Percentiles rank a stretch among this genome's conserved stretches.
Evolutionary conservation across 2,113 vertebrate genomes (phyloP).

Genomic region (Phyllostomus discolor): DNA sequence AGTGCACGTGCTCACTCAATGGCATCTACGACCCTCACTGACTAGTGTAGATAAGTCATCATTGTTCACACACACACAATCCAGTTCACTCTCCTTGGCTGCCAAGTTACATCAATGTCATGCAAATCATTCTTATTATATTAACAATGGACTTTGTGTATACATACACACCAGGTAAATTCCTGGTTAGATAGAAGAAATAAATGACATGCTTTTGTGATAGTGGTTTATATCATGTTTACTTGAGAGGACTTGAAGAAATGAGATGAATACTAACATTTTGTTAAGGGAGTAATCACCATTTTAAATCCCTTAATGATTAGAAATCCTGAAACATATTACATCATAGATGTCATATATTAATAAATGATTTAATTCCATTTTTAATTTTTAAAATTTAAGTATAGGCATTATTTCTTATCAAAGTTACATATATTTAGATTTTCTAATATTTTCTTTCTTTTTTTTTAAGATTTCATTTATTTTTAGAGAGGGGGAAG

Average conservation of each 20-base stretch:
- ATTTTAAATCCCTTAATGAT: background rate
- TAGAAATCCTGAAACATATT: background rate
- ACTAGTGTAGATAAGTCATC: too few relatives aligned
- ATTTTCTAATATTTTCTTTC: background rate
- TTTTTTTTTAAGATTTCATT: too few relatives aligned
- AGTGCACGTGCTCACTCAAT: too few relatives aligned
- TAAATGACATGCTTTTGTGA: background rate
- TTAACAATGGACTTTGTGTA: too few relatives aligned
- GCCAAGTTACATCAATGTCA: too few relatives aligned
- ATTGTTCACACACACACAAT: too few relatives aligned
- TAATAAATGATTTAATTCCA: slow-evolving; percentile 27
- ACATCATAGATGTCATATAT: background rate
- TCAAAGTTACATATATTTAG: background rate
- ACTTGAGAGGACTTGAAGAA: background rate
- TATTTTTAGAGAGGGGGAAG: too few relatives aligned
- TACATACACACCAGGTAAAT: too few relatives aligned
- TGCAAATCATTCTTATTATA: too few relatives aligned
- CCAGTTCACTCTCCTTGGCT: too few relatives aligned
- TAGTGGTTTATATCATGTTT: background rate
- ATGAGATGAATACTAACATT: background rate
- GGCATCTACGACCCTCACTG: too few relatives aligned
- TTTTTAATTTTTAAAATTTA: too few relatives aligned
- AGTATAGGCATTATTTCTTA: background rate
- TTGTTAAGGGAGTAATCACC: background rate
- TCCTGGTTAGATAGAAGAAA: background rate